A percentile compares a stretch with the other conserved stretches of the same genome.
Evolutionary conservation across 2,888 invertebrate genomes (phyloP).

Genomic region (Eristalis pertinax): DNA sequence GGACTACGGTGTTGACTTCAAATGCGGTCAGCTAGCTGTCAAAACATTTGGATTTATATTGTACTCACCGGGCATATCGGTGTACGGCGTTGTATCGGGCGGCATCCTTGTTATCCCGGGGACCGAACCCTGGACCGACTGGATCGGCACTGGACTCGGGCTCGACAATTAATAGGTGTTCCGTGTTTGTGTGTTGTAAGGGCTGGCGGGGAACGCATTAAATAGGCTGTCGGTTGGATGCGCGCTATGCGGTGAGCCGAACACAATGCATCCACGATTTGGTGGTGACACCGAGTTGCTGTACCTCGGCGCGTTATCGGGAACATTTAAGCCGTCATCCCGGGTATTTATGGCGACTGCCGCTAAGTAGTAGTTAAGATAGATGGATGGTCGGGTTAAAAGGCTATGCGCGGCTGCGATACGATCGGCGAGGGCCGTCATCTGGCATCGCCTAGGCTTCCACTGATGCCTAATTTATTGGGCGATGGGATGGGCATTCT

Average conservation of each 20-base stretch:
- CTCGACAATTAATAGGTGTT: constrained; percentile 62
- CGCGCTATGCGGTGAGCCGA: constrained; percentile 58
- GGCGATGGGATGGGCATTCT: constrained; percentile 37
- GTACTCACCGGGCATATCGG: constrained; percentile 63
- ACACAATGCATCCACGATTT: constrained; percentile 36
- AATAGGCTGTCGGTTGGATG: constrained; percentile 69
- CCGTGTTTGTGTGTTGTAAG: constrained; percentile 28
- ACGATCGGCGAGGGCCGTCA: constrained; percentile 54
- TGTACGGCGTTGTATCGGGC: constrained; percentile 42
- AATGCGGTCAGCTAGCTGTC: constrained; percentile 80
- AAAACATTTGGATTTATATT: constrained; percentile 80
- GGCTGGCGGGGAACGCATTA: constrained; percentile 49
- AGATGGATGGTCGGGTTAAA: constrained; percentile 70
- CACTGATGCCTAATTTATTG: constrained; percentile 68
- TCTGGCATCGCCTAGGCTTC: neutral
- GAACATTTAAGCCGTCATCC: constrained; percentile 69
- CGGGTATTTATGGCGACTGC: constrained; percentile 67
- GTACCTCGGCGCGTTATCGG: constrained; percentile 59
- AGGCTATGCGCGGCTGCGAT: constrained; percentile 52
- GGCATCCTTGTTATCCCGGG: constrained; percentile 66
- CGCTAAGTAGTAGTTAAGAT: constrained; percentile 72
- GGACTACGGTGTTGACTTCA: constrained; percentile 69
- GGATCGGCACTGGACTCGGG: neutral
- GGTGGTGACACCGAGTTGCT: constrained; percentile 17
- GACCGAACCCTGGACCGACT: neutral